A percentile compares a stretch with the other conserved stretches of the same genome.
These are phyloP conservation scores for Nyleta sp. DNA, from an alignment of 2,888 invertebrate genomes.

Conservation along the genomic window DNA sequence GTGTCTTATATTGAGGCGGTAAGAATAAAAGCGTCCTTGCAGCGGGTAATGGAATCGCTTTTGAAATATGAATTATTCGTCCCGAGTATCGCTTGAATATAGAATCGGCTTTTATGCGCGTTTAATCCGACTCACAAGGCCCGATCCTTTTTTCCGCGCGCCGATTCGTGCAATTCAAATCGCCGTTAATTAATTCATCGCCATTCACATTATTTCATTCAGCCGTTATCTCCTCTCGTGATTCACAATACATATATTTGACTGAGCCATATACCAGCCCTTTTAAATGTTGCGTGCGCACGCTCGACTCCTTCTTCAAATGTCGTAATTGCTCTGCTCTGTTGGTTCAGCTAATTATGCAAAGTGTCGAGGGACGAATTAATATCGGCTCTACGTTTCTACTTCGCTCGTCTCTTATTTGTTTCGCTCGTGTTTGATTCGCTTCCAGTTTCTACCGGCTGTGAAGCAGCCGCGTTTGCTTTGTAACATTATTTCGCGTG, in stretches of 20 bases:
- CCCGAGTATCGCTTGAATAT: constrained; percentile 31
- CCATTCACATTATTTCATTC: constrained; percentile 32
- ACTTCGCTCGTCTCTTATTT: constrained; percentile 23
- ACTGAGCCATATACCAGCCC: constrained; percentile 8
- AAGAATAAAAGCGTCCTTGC: too few relatives aligned
- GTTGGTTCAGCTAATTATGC: constrained; percentile 67
- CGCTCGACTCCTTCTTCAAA: constrained; percentile 31
- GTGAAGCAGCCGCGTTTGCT: constrained; percentile 9
- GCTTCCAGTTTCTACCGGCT: constrained; percentile 4
- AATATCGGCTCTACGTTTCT: constrained; percentile 33
- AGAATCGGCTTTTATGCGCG: constrained; percentile 20
- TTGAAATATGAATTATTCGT: constrained; percentile 39
- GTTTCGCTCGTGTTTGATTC: constrained; percentile 20
- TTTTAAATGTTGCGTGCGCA: constrained; percentile 43
- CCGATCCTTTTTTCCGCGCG: constrained; percentile 14
- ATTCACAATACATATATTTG: constrained; percentile 38
- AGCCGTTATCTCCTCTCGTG: constrained; percentile 37
- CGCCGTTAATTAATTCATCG: constrained; percentile 41
- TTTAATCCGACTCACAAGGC: constrained; percentile 28
- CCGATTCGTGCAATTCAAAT: constrained; percentile 36
- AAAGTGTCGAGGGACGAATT: constrained; percentile 51
- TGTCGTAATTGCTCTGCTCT: constrained; percentile 67
- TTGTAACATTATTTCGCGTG: constrained; percentile 12
- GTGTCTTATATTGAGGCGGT: too few relatives aligned
- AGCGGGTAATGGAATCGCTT: constrained; percentile 17